These are phyloP conservation scores for Himalopsyche anomala DNA, from an alignment of 2,888 invertebrate genomes.

Conservation along the genomic window DNA sequence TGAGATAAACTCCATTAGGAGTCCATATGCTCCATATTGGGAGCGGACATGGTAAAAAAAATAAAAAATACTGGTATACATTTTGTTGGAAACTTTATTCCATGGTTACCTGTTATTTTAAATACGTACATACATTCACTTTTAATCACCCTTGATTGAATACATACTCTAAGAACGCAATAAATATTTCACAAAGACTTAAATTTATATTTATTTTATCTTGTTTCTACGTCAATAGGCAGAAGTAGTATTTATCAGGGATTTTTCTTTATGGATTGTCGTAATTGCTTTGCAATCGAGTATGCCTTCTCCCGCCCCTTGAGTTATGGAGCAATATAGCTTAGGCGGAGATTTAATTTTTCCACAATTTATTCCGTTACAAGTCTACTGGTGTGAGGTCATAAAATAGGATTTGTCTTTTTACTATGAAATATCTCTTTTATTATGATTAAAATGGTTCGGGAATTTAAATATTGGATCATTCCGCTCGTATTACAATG, in stretches of 20 bases:
- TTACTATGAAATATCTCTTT: slow-evolving; percentile 26
- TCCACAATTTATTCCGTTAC: slow-evolving; percentile 30
- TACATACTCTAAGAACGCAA: slow-evolving; percentile 48
- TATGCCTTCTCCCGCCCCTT: not conserved
- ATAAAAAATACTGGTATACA: no score
- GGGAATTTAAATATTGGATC: slow-evolving; percentile 24
- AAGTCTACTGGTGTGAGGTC: slow-evolving; percentile 23
- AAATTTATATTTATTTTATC: slow-evolving; percentile 54
- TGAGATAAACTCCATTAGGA: no score
- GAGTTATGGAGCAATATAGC: slow-evolving; percentile 42
- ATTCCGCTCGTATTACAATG: slow-evolving; percentile 16
- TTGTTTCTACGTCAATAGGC: slow-evolving; percentile 57
- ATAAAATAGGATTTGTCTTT: slow-evolving; percentile 34
- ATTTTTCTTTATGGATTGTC: slow-evolving; percentile 60
- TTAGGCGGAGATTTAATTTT: slow-evolving; percentile 27
- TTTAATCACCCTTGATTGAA: not conserved
- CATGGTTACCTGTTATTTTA: no score
- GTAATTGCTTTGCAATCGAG: slow-evolving; percentile 60
- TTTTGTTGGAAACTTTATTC: no score
- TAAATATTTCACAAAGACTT: slow-evolving; percentile 58
- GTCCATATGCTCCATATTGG: no score
- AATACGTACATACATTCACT: no score
- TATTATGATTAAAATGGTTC: slow-evolving; percentile 22
- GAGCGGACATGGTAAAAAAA: no score
- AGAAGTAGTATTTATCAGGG: slow-evolving; percentile 53